Base-by-base conservation (phyloP, 2,888 invertebrate genomes). In the Drosophila paramelanica region DNA sequence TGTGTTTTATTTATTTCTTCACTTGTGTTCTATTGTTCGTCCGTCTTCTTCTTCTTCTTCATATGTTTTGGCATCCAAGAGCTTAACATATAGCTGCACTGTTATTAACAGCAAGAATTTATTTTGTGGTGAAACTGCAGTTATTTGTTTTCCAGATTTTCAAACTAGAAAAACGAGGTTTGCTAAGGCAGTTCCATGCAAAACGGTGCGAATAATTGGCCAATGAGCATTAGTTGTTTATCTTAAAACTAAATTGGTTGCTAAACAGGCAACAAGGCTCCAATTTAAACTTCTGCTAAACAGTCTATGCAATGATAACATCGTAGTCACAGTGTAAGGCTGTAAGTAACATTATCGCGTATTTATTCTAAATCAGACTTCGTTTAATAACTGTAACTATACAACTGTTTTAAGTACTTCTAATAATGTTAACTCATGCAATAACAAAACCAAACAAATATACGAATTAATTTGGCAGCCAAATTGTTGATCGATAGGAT, bases 61-160 rank as follows among this genome's bases (percentile, higher is more conserved):
- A 52, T 64, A 51, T 64, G 64, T 64, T 64, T 65, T 65, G 45
- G 46, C 39, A 66, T 47, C 39, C 53, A 36, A 66, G 20, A 17
- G 33, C 10, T 66, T 66, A 65, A 65, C 65, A 65, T 65, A 20
- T 47, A 36, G 46, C 20, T 33, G n/a, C 17, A 14, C 25, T 65
- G 65, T 64, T 64, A 52, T 39, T 65, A 65, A 45, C 64, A 64
- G 52, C 17, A 17, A 3, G 14, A 25, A 31, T 17, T 31, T 20
- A 31, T 38, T 43, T 42, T 38, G 23, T 23, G 14, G 10, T 10
- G n/a, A n/a, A 33, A 11, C 11, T 14, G 46, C 11, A 2, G 13
- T 25, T 17, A 36, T 11, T 14, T 3, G 13, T 14, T 25, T 47
- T n/a, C 1, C 11, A 8, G 5, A 10, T 41, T 20, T 10, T 1